Percentiles rank a stretch among this genome's conserved stretches.
phyloP scores from a whole-genome alignment of 2,113 vertebrate species.

The Lethenteron camtschaticum region DNA sequence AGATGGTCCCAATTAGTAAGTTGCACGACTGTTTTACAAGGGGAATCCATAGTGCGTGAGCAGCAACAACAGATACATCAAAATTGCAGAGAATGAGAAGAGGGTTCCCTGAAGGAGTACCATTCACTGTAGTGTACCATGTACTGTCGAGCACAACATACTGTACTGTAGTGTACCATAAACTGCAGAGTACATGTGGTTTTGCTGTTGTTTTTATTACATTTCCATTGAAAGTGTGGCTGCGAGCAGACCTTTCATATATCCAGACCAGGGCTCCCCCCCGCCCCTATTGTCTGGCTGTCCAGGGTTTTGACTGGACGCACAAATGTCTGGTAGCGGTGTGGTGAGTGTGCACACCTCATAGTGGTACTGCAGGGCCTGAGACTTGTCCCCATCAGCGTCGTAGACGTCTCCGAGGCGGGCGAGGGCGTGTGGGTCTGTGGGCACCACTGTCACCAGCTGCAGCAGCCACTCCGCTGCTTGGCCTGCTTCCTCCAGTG shows the following conservation, averaged over 20 bases:
- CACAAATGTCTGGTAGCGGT: neutral
- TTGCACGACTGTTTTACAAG: too few species aligned
- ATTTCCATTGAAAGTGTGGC: neutral
- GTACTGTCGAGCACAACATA: too few species aligned
- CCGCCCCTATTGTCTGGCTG: neutral
- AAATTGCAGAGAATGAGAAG: too few species aligned
- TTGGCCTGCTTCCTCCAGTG: constrained; percentile 55
- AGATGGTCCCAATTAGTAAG: too few species aligned
- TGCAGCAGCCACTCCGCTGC: constrained; percentile 81
- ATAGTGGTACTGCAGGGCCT: constrained; percentile 74
- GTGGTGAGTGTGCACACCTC: constrained; percentile 29
- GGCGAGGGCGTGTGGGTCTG: constrained; percentile 47
- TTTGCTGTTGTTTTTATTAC: neutral
- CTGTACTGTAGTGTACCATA: too few species aligned
- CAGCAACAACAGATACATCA: too few species aligned
- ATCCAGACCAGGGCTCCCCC: neutral
- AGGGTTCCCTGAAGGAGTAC: too few species aligned
- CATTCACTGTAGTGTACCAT: too few species aligned
- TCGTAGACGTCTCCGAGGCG: constrained; percentile 68
- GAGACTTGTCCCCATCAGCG: constrained; percentile 66
- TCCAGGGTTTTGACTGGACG: neutral
- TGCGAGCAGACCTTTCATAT: neutral
- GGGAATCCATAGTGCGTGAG: too few species aligned
- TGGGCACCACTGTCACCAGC: constrained; percentile 58
- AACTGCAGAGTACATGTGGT: too few species aligned